Evolutionary conservation across 30 jellyfish, hydroid and myxozoan species (phyloP).

Genomic region (Aurelia coerulea): DNA sequence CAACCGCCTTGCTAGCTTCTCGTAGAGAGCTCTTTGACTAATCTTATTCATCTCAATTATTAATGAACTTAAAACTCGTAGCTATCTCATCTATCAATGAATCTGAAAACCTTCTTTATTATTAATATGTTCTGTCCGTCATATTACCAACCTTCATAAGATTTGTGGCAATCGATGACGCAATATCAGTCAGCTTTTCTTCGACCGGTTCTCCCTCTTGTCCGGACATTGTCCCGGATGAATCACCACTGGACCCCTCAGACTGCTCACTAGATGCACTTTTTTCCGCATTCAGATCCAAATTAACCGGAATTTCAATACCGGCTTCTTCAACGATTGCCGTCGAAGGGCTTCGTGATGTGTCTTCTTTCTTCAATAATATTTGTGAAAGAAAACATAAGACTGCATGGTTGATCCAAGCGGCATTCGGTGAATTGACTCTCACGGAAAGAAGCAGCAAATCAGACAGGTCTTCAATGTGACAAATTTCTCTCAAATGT

Average conservation of each 20-base stretch:
- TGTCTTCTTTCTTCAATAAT: not conserved
- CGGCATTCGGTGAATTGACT: not conserved
- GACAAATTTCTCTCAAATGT: constrained; percentile 27
- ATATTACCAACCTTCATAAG: constrained; percentile 32
- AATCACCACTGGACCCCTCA: constrained; percentile 55
- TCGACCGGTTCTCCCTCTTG: constrained; percentile 64
- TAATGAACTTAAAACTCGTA: too few relatives aligned
- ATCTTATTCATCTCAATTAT: too few relatives aligned
- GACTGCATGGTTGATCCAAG: constrained; percentile 57
- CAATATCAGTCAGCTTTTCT: constrained; percentile 55
- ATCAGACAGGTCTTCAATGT: constrained; percentile 20
- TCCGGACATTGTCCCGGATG: constrained; percentile 48
- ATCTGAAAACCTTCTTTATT: too few relatives aligned
- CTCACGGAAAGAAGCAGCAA: constrained; percentile 10
- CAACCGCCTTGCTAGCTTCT: too few relatives aligned
- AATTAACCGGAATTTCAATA: constrained; percentile 13
- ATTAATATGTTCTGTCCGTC: too few relatives aligned
- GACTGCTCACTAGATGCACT: constrained; percentile 19
- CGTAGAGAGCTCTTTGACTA: too few relatives aligned
- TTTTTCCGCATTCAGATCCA: constrained; percentile 16
- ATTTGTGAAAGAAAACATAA: constrained; percentile 16
- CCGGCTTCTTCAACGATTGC: constrained; percentile 3
- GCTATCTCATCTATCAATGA: too few relatives aligned
- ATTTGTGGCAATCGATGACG: constrained; percentile 63
- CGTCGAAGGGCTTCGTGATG: not conserved